Percentiles rank a stretch among this genome's conserved stretches.
These are phyloP conservation scores for Ginglymostoma cirratum DNA, from an alignment of 2,113 vertebrate genomes.

Conservation along the genomic window DNA sequence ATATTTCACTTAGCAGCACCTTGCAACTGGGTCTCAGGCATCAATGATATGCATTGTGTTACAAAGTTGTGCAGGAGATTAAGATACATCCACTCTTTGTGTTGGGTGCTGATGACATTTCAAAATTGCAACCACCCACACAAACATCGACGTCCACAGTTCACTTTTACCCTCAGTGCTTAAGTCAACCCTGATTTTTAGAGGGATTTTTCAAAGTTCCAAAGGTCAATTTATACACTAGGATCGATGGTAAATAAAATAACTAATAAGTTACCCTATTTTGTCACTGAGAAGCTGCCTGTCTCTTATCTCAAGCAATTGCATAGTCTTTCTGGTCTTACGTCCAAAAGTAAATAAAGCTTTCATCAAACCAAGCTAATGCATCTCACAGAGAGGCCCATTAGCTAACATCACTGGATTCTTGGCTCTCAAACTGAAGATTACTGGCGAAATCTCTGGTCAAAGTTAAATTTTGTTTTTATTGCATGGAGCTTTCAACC, in stretches of 20 bases:
- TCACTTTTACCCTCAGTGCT: no score
- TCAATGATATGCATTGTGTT: no score
- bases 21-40: no score
- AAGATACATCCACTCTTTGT: no score
- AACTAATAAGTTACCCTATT: not conserved
- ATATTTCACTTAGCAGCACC: no score
- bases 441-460: not conserved
- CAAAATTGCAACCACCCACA: no score
- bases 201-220: no score
- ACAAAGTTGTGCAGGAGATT: no score
- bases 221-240: no score
- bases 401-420: not conserved
- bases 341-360: not conserved
- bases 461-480: not conserved
- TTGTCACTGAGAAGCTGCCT: not conserved
- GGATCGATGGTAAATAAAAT: not conserved
- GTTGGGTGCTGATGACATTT: no score
- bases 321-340: not conserved
- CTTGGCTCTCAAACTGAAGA: not conserved
- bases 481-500: not conserved
- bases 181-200: no score
- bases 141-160: no score
- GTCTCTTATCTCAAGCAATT: not conserved
- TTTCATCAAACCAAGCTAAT: not conserved
- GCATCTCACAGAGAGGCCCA: not conserved